These are phyloP conservation scores for Gallinago solitaria DNA, from an alignment of 2,797 vertebrate species.

Conservation along the genomic window DNA sequence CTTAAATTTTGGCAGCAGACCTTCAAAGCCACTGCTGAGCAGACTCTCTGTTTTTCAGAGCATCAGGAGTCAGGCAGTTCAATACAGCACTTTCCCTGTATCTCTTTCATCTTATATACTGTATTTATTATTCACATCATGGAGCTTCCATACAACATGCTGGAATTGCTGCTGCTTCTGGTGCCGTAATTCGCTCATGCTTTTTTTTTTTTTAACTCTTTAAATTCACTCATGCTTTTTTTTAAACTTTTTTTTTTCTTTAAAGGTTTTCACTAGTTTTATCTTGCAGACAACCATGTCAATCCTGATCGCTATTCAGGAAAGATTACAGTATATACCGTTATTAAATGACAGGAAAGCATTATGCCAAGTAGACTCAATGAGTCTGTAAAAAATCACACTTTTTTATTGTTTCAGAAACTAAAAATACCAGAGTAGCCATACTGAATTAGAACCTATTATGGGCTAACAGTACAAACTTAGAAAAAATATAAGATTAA, in stretches of 20 bases:
- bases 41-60: not conserved
- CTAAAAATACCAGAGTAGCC: not conserved
- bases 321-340: not conserved
- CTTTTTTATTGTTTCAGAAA: not conserved
- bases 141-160: not conserved
- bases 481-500: not conserved
- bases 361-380: not conserved
- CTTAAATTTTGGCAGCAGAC: not conserved
- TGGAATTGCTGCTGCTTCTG: not conserved
- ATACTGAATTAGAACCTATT: not conserved
- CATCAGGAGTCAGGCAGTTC: not conserved
- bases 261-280: not conserved
- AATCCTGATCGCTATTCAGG: not conserved
- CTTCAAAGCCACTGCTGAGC: not conserved
- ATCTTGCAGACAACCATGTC: not conserved
- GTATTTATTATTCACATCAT: slow-evolving; percentile 25
- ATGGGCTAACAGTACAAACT: not conserved
- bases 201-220: not conserved
- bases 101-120: not conserved
- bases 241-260: not conserved
- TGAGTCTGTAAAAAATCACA: not conserved
- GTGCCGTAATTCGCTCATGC: not conserved
- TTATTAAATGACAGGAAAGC: not conserved
- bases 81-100: not conserved
- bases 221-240: not conserved